phyloP scores from a whole-genome alignment of 2,113 vertebrate species.

The Strigops habroptila region DNA sequence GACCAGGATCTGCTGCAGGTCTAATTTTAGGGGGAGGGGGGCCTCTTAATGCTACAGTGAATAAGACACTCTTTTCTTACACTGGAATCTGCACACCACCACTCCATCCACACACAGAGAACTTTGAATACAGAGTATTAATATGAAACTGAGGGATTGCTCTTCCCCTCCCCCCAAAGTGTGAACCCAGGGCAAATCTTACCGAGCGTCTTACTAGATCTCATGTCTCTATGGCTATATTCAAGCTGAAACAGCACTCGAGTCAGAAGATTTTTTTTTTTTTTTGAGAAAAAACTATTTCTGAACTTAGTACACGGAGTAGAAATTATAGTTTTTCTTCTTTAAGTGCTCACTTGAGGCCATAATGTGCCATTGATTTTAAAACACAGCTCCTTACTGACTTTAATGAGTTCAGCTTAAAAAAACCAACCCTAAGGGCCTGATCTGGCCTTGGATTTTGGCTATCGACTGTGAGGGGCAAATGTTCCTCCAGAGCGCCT shows the following conservation, averaged over 20 bases:
- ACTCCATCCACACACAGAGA: not conserved
- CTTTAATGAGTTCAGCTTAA: not conserved
- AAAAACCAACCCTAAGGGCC: not conserved
- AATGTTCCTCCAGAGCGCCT: not conserved
- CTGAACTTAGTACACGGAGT: not conserved
- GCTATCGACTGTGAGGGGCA: not conserved
- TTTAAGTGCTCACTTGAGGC: not conserved
- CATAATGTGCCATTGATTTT: constrained; percentile 9
- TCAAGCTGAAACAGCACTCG: not conserved
- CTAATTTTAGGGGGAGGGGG: not conserved
- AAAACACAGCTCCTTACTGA: constrained; percentile 19
- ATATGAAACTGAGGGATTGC: not conserved
- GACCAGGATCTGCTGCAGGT: not conserved
- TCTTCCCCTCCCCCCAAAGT: not conserved
- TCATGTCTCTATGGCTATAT: not conserved
- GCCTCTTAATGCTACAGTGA: not conserved
- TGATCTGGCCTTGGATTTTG: not conserved
- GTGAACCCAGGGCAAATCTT: not conserved
- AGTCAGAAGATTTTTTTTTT: not conserved
- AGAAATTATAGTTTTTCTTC: constrained; percentile 22
- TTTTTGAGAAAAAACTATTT: not conserved
- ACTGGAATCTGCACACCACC: not conserved
- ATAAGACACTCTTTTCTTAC: not conserved
- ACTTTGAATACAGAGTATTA: not conserved
- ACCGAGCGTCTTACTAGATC: not conserved